These are phyloP conservation scores for Martes martes DNA, from an alignment of 2,113 vertebrate genomes.

Conservation along the genomic window DNA sequence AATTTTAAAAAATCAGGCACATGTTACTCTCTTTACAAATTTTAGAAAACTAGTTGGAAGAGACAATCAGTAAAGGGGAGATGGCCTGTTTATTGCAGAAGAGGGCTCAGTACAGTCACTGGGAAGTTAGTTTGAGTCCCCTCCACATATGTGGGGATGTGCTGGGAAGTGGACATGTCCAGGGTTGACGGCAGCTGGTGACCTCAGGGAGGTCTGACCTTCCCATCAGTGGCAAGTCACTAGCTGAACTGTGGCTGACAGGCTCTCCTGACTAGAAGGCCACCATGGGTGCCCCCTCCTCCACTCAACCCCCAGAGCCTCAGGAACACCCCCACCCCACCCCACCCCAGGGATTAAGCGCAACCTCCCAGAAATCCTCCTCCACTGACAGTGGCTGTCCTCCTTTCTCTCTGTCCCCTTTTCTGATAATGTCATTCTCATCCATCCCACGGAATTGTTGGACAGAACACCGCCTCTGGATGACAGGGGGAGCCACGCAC, in stretches of 20 bases:
- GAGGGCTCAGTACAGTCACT: too few relatives aligned
- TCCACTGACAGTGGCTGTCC: neutral
- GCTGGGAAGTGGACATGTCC: neutral
- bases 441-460: neutral
- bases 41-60: neutral
- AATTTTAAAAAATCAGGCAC: neutral
- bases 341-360: neutral
- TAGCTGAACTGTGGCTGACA: neutral
- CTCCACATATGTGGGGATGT: neutral
- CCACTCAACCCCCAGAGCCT: neutral
- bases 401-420: neutral
- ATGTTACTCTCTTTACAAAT: neutral
- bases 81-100: neutral
- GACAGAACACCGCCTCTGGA: neutral
- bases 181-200: neutral
- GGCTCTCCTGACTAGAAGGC: neutral
- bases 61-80: neutral
- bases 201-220: neutral
- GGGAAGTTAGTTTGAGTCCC: neutral
- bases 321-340: too few relatives aligned
- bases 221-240: conserved; percentile 53
- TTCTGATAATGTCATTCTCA: neutral
- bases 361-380: neutral
- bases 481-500: fast-evolving
- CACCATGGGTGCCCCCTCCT: neutral